Base-by-base conservation (phyloP, 2,888 invertebrate species). In the Listrodromus nycthemerus region DNA sequence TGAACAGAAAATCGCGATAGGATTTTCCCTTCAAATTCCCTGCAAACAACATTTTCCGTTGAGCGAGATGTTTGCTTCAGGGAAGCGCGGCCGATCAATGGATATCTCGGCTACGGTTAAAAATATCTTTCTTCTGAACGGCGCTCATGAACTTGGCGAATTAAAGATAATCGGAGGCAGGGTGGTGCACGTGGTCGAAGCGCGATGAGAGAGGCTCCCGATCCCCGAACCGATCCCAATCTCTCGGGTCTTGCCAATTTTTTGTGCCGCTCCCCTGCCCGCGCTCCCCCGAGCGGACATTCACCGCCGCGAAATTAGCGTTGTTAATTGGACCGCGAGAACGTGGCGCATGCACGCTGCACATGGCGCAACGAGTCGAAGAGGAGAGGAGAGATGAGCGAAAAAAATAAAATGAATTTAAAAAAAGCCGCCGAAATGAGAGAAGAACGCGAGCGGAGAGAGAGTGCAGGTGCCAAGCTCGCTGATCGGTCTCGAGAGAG, bases 291-390 rank as follows among this genome's bases (percentile, higher is more conserved):
- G 58, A 70, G 70, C 71, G 83, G 77, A 80, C 70, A 63, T 63
- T 69, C 71, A 70, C 73, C 75, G 74, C 70, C 73, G 77, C 76
- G 85, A 87, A 88, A 88, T 87, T 88, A 86, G 85, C 80, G 86
- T 87, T 80, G 86, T 88, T 88, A 88, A 88, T 88, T 88, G 87
- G 88, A 84, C 81, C 73, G 65, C 74, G 55, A 24, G 83, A 83
- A 84, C 80, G 71, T 79, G 83, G 80, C 78, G 85, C 85, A 86
- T 83, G 81, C 80, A 79, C 80, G 82, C 80, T 82, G 77, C 84
- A 48, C 76, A 67, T 50, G 41, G 30, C 58, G 80, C 83, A 83
- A 83, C 80, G 80, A 83, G 80, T 10, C 33, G 37, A 71, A 66
- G 50, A 58, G 37, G 33, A 58, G 55, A 52, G 41, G 66, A 67